Evolutionary conservation across 2,888 invertebrate species (phyloP).

Genomic region (Stenurella melanura): DNA sequence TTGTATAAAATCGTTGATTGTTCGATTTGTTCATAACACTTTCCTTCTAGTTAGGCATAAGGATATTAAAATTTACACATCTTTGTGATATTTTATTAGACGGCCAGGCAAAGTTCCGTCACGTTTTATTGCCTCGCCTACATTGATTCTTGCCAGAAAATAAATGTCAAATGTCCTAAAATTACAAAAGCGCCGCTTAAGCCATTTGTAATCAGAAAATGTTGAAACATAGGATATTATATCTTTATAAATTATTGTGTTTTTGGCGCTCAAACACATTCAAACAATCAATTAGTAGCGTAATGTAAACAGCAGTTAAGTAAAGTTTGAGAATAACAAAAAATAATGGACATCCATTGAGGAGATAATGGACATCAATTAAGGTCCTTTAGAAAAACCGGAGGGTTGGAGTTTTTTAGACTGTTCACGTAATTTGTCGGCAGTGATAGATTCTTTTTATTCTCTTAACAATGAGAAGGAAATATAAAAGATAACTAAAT

Average conservation of each 20-base stretch:
- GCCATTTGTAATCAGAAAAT: neutral
- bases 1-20: too few relatives aligned
- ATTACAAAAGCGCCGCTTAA: neutral
- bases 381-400: slow-evolving; percentile 49
- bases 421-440: slow-evolving; percentile 54
- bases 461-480: slow-evolving; percentile 15
- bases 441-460: slow-evolving; percentile 55
- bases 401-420: slow-evolving; percentile 48
- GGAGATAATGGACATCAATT: slow-evolving; percentile 58
- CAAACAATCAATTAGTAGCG: slow-evolving; percentile 41
- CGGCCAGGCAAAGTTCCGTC: neutral
- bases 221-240: neutral
- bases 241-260: neutral
- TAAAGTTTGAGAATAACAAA: slow-evolving; percentile 48
- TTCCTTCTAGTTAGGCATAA: too few relatives aligned
- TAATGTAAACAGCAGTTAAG: slow-evolving; percentile 46
- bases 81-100: too few relatives aligned
- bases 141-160: neutral
- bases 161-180: neutral
- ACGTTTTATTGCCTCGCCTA: neutral
- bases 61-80: too few relatives aligned
- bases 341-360: slow-evolving; percentile 56
- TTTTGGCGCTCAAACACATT: neutral
- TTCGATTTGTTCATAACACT: too few relatives aligned
- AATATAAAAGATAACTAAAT: slow-evolving; percentile 13